A percentile compares a stretch with the other conserved stretches of the same genome.
phyloP scores from a whole-genome alignment of 2,113 vertebrate genomes.

The Atractosteus spatula region DNA sequence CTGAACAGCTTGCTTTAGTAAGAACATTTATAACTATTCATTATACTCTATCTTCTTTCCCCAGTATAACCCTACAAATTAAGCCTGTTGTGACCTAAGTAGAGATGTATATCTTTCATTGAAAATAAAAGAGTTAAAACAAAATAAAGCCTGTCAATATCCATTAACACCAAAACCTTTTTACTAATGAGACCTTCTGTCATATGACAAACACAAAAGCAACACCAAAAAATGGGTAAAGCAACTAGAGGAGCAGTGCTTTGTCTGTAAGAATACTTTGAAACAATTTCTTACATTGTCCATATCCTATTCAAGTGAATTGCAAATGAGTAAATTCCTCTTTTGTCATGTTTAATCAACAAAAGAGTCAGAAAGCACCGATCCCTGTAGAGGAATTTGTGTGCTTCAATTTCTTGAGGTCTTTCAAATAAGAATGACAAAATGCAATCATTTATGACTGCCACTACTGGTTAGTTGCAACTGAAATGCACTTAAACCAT shows the following conservation, averaged over 20 bases:
- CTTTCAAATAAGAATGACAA: conserved; percentile 29
- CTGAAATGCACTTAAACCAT: not conserved
- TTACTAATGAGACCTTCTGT: too few relatives aligned
- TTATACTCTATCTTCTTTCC: too few relatives aligned
- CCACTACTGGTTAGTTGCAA: conserved; percentile 15
- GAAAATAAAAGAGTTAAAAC: too few relatives aligned
- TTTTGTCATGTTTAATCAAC: conserved; percentile 49
- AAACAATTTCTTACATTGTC: conserved; percentile 39
- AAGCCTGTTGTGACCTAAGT: too few relatives aligned
- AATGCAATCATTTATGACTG: conserved; percentile 27
- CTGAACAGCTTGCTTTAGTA: too few relatives aligned
- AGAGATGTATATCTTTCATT: too few relatives aligned
- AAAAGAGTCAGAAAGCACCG: conserved; percentile 20
- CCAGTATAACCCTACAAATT: too few relatives aligned
- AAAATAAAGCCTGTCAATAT: too few relatives aligned
- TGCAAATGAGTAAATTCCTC: conserved; percentile 45
- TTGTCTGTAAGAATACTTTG: conserved; percentile 31
- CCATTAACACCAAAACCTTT: too few relatives aligned
- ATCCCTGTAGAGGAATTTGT: conserved; percentile 20
- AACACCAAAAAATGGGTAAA: conserved; percentile 1
- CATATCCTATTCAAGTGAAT: conserved; percentile 34
- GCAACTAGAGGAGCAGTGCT: conserved; percentile 1
- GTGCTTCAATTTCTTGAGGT: conserved; percentile 28
- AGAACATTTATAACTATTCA: too few relatives aligned
- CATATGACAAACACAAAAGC: too few relatives aligned